phyloP scores from a whole-genome alignment of 1,140 invertebrate species.

The Drosophila nikananu region DNA sequence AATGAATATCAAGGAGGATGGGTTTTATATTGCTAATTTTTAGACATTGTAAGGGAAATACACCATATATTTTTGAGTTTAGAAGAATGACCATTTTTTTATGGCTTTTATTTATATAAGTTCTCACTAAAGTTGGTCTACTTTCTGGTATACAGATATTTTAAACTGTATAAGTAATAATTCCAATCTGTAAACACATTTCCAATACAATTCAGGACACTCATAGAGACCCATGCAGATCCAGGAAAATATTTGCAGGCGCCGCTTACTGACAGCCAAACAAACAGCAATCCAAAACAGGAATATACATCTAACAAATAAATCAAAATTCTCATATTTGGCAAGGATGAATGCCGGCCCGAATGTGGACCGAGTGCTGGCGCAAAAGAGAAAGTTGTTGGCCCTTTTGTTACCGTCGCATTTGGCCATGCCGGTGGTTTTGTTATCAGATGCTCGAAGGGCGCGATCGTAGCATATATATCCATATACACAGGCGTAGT shows the following conservation, averaged over 20 bases:
- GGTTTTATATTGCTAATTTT: too few relatives aligned
- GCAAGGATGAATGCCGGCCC: slow-evolving; percentile 51
- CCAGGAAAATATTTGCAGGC: slow-evolving; percentile 39
- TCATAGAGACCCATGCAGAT: slow-evolving; percentile 9
- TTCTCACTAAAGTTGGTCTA: too few relatives aligned
- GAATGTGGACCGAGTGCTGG: slow-evolving; percentile 26
- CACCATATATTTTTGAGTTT: too few relatives aligned
- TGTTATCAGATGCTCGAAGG: slow-evolving; percentile 81
- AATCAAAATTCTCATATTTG: slow-evolving; percentile 74
- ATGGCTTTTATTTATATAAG: too few relatives aligned
- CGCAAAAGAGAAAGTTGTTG: slow-evolving; percentile 81
- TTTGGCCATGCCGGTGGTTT: slow-evolving; percentile 77
- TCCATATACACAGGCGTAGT: slow-evolving; percentile 3
- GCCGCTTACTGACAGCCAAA: slow-evolving; percentile 66
- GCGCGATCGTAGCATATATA: slow-evolving; percentile 67
- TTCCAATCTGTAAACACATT: neutral
- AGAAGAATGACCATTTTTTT: too few relatives aligned
- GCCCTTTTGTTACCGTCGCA: slow-evolving; percentile 53
- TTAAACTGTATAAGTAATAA: too few relatives aligned
- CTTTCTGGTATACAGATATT: too few relatives aligned
- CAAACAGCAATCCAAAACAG: slow-evolving; percentile 17
- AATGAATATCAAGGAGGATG: too few relatives aligned
- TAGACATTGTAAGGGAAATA: too few relatives aligned
- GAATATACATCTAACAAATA: slow-evolving; percentile 61
- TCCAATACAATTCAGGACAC: neutral